Evolutionary conservation across 2,797 vertebrate species (phyloP), one percentile per base, ranked within the genome.

Genomic region (Megaceryle alcyon): DNA sequence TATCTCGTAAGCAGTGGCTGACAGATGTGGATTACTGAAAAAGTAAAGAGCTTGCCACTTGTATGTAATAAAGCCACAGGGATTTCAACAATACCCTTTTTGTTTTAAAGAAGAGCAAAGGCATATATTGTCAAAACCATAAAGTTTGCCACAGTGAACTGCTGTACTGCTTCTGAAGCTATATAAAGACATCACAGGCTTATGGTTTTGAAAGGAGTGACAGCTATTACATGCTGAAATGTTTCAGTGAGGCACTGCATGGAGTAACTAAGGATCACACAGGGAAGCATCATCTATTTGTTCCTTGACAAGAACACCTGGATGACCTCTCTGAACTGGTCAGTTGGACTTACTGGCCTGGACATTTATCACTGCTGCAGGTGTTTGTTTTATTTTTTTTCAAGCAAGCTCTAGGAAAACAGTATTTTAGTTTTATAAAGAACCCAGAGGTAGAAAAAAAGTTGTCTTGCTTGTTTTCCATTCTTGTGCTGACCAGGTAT

Each of bases 1-100:
- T 94, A 66, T 88, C 88, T 96, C 43, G n/a, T 97, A 95, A 97
- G 94, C 93, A 97, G 93, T 85, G 90, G 96, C 95, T 96, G 96
- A 96, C 94, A 96, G 96, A 97, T 94, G 96, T 95, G 96, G 94
- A 96, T 96, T 96, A 96, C 94, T 69, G 90, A 94, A 96, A 95
- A 96, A 95, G 94, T 89, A 95, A 96, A 96, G 94, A 96, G 96
- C 88, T 95, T 93, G 96, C 96, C 94, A 96, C 96, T 95, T 93
- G 90, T 94, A 94, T 80, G 88, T 94, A 97, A 97, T 96, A 96
- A 96, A 97, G 84, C 94, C 93, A 96, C 81, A 69, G 96, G 96
- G 95, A 96, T 92, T 94, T 93, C 86, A 90, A 79, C 93, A 95
- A 85, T 93, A 96, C 81, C 65, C 75, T 82, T 95, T 92, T 94